A percentile compares a stretch with the other conserved stretches of the same genome.
Evolutionary conservation across 2,113 vertebrate species (phyloP).

Genomic region (Etia nguti): DNA sequence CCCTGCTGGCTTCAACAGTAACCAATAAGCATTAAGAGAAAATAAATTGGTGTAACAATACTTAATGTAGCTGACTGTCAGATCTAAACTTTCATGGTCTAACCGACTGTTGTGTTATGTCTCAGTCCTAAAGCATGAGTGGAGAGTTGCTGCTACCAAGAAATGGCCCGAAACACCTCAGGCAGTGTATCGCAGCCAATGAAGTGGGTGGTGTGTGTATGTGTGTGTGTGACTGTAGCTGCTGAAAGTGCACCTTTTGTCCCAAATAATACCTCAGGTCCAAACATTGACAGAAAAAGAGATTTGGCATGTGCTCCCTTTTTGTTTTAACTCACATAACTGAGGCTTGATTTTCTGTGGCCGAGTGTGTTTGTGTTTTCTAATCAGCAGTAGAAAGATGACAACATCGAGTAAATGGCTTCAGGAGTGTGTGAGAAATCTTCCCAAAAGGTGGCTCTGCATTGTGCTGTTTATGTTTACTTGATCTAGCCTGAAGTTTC

Average conservation of each 20-base stretch:
- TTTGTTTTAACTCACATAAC: constrained; percentile 19
- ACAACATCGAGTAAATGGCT: constrained; percentile 39
- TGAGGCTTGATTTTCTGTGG: constrained; percentile 23
- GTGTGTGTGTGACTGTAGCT: neutral
- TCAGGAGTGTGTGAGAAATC: constrained; percentile 22
- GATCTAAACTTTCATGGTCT: constrained; percentile 33
- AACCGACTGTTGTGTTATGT: constrained; percentile 65
- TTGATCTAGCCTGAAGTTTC: neutral
- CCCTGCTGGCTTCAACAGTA: neutral
- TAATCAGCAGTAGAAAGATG: constrained; percentile 52
- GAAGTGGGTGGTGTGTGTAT: constrained; percentile 12
- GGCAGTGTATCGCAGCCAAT: constrained; percentile 13
- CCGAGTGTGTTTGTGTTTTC: constrained; percentile 37
- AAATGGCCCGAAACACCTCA: constrained; percentile 62
- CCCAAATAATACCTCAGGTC: constrained; percentile 24
- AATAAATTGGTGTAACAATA: constrained; percentile 19
- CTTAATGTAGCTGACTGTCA: constrained; percentile 38
- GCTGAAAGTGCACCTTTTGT: constrained; percentile 40
- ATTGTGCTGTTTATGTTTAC: neutral
- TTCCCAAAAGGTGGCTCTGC: neutral
- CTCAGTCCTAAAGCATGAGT: constrained; percentile 47
- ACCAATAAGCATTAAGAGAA: neutral
- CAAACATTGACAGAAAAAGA: neutral
- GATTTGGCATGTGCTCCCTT: neutral
- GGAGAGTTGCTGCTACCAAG: constrained; percentile 34